Evolutionary conservation across 1,140 invertebrate species (phyloP).

Genomic region (Euwallacea similis): DNA sequence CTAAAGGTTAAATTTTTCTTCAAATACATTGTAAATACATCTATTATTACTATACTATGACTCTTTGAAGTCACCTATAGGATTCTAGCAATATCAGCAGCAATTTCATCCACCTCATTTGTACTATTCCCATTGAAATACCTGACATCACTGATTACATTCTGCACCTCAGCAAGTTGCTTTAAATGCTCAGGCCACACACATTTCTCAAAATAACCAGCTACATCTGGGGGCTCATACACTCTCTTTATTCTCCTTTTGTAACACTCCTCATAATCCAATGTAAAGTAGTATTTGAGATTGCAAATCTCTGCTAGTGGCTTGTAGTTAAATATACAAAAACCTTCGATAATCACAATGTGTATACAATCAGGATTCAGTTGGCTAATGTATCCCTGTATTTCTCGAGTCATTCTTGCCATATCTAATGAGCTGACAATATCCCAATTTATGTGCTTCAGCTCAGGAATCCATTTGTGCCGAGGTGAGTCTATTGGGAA

Average conservation of each 20-base stretch:
- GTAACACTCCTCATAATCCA: constrained; percentile 68
- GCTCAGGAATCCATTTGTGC: constrained; percentile 64
- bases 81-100: constrained; percentile 38
- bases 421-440: constrained; percentile 73
- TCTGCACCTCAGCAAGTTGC: constrained; percentile 42
- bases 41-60: no score
- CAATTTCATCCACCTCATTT: constrained; percentile 33
- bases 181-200: constrained; percentile 69
- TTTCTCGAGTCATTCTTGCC: constrained; percentile 67
- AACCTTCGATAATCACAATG: constrained; percentile 75
- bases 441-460: constrained; percentile 81
- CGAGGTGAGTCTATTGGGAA: constrained; percentile 66
- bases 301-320: constrained; percentile 67
- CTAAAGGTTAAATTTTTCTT: no score
- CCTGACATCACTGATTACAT: constrained; percentile 34
- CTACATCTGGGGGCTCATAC: constrained; percentile 77
- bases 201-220: constrained; percentile 75
- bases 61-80: no score
- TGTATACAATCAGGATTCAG: constrained; percentile 47
- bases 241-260: constrained; percentile 61
- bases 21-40: no score
- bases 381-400: constrained; percentile 54
- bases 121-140: constrained; percentile 41
- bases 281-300: constrained; percentile 71
- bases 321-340: constrained; percentile 72